phyloP scores from a whole-genome alignment of 1,140 invertebrate species.

The Ylistrum balloti region DNA sequence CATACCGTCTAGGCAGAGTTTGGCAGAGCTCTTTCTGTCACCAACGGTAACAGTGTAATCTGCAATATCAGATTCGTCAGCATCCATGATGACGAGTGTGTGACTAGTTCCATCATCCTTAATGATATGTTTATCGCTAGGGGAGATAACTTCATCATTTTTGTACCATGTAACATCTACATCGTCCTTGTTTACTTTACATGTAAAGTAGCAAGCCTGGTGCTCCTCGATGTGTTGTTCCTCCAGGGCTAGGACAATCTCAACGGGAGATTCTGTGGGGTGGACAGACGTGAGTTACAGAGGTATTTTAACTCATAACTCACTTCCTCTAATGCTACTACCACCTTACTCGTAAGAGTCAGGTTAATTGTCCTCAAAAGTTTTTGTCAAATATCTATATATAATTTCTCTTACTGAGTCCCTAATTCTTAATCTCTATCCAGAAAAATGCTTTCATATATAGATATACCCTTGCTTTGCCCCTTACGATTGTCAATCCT shows the following conservation, averaged over 20 bases:
- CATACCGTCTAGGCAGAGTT: constrained; percentile 80
- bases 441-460: not conserved
- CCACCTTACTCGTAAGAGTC: not conserved
- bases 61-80: constrained; percentile 74
- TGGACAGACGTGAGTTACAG: not conserved
- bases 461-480: not conserved
- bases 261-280: constrained; percentile 75
- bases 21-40: constrained; percentile 76
- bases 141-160: constrained; percentile 70
- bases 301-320: not conserved
- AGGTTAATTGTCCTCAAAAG: not conserved
- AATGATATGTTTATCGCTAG: constrained; percentile 75
- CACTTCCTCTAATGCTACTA: not conserved
- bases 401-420: not conserved
- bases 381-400: no score
- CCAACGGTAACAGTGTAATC: constrained; percentile 77
- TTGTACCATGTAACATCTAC: constrained; percentile 79
- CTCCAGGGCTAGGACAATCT: constrained; percentile 73
- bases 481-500: no score
- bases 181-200: constrained; percentile 78
- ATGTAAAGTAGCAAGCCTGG: constrained; percentile 74
- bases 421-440: not conserved
- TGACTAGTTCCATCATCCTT: constrained; percentile 72
- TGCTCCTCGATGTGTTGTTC: constrained; percentile 76
- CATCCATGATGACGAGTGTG: constrained; percentile 77